phyloP scores from a whole-genome alignment of 2,888 invertebrate genomes.

The Lithophane semibrunnea region DNA sequence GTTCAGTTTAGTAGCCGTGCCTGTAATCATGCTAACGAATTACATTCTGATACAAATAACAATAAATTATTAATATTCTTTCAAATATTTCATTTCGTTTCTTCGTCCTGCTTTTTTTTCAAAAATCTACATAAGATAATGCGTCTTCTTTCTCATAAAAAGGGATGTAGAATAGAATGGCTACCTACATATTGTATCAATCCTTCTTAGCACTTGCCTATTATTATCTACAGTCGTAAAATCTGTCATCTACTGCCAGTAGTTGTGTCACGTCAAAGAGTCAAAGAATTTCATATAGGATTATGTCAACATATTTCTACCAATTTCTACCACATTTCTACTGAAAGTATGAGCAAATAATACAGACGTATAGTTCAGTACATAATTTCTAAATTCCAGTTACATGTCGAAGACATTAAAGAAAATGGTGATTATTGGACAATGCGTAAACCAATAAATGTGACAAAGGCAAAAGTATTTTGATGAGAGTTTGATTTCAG shows the following conservation, averaged over 20 bases:
- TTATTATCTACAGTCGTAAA: not conserved
- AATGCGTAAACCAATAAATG: not conserved
- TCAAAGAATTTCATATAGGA: not conserved
- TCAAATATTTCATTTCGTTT: not conserved
- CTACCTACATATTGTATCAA: not conserved
- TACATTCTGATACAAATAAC: conserved; percentile 10
- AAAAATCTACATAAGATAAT: not conserved
- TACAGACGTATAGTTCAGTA: not conserved
- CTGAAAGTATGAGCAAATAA: conserved; percentile 30
- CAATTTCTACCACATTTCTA: too few relatives aligned
- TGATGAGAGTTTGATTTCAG: conserved; percentile 55
- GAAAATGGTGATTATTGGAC: conserved; percentile 37
- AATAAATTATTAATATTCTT: conserved; percentile 26
- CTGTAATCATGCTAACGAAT: conserved; percentile 20
- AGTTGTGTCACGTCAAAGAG: not conserved
- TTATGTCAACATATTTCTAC: not conserved
- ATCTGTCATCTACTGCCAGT: not conserved
- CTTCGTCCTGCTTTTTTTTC: too few relatives aligned
- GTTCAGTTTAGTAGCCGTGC: conserved; percentile 31
- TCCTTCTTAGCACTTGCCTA: not conserved
- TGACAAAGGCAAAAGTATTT: not conserved
- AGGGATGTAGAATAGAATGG: not conserved
- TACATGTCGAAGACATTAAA: not conserved
- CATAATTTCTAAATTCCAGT: conserved; percentile 43
- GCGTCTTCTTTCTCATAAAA: not conserved